Conservation (phyloP, 2,797 vertebrate species). For the Pelochelys cantorii region DNA sequence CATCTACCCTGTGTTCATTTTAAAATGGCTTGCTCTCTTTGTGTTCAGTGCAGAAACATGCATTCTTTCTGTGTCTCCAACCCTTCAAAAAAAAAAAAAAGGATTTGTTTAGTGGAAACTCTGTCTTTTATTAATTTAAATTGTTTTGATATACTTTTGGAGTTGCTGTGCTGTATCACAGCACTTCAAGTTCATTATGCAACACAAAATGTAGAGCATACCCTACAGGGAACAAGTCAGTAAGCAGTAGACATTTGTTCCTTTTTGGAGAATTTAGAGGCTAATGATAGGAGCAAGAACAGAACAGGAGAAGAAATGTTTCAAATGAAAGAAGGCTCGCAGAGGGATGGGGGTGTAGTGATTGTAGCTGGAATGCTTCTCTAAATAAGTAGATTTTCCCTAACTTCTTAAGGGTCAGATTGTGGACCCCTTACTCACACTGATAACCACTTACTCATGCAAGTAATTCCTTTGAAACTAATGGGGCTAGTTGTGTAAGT, state of each 20-base stretch:
- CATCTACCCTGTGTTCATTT: accelerated
- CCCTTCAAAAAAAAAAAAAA: neutral
- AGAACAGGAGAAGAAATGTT: neutral
- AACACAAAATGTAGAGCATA: neutral
- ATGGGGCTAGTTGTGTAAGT: neutral
- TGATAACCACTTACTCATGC: neutral
- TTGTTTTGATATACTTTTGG: accelerated
- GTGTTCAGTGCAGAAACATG: neutral
- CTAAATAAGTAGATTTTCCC: neutral
- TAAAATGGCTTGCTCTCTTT: neutral
- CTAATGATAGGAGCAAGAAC: neutral
- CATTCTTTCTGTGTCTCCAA: neutral
- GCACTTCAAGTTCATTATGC: accelerated
- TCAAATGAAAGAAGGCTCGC: neutral
- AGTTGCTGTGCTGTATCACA: neutral
- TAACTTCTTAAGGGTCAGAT: neutral
- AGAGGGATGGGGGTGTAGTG: neutral
- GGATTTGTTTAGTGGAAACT: accelerated
- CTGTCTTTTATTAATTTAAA: neutral
- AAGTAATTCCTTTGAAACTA: neutral
- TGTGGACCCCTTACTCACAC: neutral
- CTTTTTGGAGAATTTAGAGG: neutral
- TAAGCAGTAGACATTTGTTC: neutral
- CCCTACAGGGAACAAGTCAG: neutral
- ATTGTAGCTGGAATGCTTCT: neutral